Evolutionary conservation across 2,888 invertebrate species (phyloP).

Genomic region (Amaurobius ferox): DNA sequence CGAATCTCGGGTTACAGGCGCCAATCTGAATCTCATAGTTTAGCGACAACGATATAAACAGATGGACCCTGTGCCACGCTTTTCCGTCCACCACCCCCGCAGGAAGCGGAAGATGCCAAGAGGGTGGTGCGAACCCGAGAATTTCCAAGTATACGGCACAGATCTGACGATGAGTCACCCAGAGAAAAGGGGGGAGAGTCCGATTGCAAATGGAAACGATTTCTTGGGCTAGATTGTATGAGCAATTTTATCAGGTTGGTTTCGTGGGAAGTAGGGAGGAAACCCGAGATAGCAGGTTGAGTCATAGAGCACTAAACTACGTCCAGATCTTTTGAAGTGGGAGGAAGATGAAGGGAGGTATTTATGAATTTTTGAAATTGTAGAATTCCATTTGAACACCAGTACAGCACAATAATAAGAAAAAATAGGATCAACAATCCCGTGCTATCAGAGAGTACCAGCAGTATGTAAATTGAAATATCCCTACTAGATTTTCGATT

Average conservation of each 20-base stretch:
- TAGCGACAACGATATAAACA: neutral
- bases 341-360: too few relatives aligned
- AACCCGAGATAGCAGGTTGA: constrained; percentile 32
- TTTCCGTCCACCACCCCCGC: neutral
- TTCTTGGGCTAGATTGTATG: neutral
- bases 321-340: too few relatives aligned
- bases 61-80: neutral
- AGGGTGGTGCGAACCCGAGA: neutral
- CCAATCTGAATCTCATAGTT: neutral
- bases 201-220: neutral
- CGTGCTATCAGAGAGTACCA: too few relatives aligned
- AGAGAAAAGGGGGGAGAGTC: neutral
- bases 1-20: neutral
- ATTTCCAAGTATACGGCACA: constrained; percentile 24
- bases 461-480: too few relatives aligned
- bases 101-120: constrained; percentile 16
- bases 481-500: too few relatives aligned
- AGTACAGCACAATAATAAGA: too few relatives aligned
- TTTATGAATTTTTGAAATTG: too few relatives aligned
- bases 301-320: constrained; percentile 3
- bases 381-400: too few relatives aligned
- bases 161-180: constrained; percentile 25
- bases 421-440: too few relatives aligned
- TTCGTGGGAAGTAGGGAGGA: constrained; percentile 9
- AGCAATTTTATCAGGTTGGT: neutral